A percentile compares a stretch with the other conserved stretches of the same genome.
Conservation (phyloP, 2,797 vertebrate genomes). For the Australoheros facetus region DNA sequence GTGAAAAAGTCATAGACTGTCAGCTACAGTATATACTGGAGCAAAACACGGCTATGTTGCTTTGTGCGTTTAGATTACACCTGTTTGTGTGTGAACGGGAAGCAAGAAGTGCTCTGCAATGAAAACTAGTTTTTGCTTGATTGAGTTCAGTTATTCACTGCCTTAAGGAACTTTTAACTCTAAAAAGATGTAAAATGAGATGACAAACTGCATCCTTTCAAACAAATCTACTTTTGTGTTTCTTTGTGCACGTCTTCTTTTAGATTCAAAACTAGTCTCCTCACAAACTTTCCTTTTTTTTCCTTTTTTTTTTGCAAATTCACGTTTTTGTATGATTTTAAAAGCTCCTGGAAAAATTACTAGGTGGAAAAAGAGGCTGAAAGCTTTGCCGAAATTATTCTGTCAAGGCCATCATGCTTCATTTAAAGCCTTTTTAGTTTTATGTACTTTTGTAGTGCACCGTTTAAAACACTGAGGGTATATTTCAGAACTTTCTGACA, state of each 20-base stretch:
- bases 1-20: not conserved
- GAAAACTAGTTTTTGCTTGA: constrained; percentile 40
- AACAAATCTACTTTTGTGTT: not conserved
- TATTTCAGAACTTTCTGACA: not conserved
- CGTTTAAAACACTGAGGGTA: not conserved
- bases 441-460: not conserved
- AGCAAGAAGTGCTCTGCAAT: constrained; percentile 10
- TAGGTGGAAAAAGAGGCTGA: not conserved
- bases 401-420: not conserved
- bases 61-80: constrained; percentile 12
- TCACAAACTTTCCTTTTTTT: not conserved
- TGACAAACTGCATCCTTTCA: constrained; percentile 5
- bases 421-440: not conserved
- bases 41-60: not conserved
- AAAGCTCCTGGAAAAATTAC: not conserved
- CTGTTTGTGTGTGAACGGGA: not conserved
- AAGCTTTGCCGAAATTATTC: not conserved
- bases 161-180: constrained; percentile 31
- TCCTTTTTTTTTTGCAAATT: not conserved
- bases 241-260: not conserved
- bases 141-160: constrained; percentile 36
- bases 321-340: not conserved
- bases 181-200: constrained; percentile 19
- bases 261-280: not conserved
- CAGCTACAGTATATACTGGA: not conserved